These are phyloP conservation scores for Eristalinus aeneus DNA, from an alignment of 2,888 invertebrate species.

Conservation along the genomic window DNA sequence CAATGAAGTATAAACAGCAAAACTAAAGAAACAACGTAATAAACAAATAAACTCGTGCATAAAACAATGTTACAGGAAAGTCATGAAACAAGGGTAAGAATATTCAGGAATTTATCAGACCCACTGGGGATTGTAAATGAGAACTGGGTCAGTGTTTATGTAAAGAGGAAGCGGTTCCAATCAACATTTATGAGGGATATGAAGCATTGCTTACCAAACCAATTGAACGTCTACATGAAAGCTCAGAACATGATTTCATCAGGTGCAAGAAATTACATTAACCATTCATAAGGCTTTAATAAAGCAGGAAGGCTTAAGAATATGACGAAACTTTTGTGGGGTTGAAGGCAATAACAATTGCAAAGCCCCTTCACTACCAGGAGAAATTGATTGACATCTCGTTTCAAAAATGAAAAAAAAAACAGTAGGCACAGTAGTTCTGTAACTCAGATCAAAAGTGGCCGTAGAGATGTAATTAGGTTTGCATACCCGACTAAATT, in stretches of 20 bases:
- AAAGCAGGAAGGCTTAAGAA: not conserved
- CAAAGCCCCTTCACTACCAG: too few species aligned
- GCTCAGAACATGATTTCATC: not conserved
- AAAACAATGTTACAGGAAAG: not conserved
- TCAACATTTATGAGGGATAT: not conserved
- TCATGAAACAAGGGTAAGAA: not conserved
- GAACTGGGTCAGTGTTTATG: not conserved
- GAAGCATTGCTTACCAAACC: not conserved
- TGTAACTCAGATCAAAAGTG: too few species aligned
- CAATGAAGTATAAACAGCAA: not conserved
- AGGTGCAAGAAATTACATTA: not conserved
- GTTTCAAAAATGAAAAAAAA: too few species aligned
- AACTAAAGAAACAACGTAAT: not conserved
- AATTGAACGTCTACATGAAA: not conserved
- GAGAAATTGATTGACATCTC: too few species aligned
- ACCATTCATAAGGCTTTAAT: not conserved
- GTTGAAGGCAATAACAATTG: too few species aligned
- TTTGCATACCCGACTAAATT: too few species aligned
- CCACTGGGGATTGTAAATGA: not conserved
- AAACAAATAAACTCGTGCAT: not conserved
- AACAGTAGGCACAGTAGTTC: too few species aligned
- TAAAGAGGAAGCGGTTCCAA: not conserved
- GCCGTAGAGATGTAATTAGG: too few species aligned
- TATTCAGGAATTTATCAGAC: not conserved
- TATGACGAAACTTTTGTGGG: not conserved